A percentile compares a stretch with the other conserved stretches of the same genome.
phyloP scores from a whole-genome alignment of 2,888 invertebrate species.

The Nemoura dubitans region DNA sequence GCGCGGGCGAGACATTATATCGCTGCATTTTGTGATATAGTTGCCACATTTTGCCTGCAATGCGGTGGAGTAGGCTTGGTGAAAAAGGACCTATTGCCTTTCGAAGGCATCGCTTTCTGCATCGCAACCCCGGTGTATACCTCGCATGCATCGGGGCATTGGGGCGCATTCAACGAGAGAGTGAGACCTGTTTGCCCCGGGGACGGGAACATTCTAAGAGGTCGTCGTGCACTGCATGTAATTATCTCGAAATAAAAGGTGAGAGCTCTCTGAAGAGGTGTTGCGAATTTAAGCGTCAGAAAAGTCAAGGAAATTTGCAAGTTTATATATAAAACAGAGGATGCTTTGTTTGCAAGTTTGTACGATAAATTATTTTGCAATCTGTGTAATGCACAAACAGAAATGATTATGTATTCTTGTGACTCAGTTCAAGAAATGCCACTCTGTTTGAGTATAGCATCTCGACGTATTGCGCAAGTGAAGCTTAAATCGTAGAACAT shows the following conservation, averaged over 20 bases:
- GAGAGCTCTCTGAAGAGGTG: neutral
- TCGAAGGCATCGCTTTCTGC: neutral
- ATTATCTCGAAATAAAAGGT: too few species aligned
- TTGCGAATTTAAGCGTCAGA: too few species aligned
- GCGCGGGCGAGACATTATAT: neutral
- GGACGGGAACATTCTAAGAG: too few species aligned
- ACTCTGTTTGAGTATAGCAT: neutral
- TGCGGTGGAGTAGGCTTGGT: neutral
- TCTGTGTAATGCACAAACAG: neutral
- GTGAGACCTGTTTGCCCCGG: too few species aligned
- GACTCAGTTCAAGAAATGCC: neutral
- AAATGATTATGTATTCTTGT: neutral
- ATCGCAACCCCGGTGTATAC: too few species aligned
- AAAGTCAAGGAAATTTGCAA: neutral
- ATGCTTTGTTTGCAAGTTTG: neutral
- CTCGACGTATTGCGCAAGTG: neutral
- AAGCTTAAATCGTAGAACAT: neutral
- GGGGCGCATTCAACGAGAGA: too few species aligned
- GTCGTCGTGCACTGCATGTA: too few species aligned
- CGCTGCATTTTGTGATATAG: neutral
- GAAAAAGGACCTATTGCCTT: neutral
- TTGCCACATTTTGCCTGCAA: neutral
- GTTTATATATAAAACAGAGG: neutral
- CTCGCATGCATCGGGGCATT: too few species aligned
- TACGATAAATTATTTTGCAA: neutral